Percentiles rank a stretch among this genome's conserved stretches.
phyloP scores from a whole-genome alignment of 2,888 invertebrate genomes.

The Synergus laeviventris region DNA sequence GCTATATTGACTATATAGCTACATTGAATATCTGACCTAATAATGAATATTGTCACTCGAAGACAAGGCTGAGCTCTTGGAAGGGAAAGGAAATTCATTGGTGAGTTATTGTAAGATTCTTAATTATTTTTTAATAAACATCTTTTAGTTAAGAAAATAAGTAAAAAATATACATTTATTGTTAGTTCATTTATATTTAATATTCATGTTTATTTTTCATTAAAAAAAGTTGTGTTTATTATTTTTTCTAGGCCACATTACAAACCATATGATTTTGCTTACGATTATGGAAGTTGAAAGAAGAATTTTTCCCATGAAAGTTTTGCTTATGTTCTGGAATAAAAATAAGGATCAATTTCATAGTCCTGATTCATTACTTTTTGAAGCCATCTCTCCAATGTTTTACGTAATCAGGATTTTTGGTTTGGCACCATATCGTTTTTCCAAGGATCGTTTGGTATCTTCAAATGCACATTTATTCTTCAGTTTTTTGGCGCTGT shows the following conservation, averaged over 20 bases:
- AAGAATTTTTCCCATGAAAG: conserved; percentile 1
- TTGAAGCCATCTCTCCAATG: conserved; percentile 65
- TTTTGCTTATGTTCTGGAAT: conserved; percentile 2
- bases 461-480: conserved; percentile 57
- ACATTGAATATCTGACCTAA: not conserved
- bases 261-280: not conserved
- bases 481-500: conserved; percentile 50
- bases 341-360: conserved; percentile 41
- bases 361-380: conserved; percentile 65
- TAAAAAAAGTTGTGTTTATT: too few species aligned
- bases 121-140: too few species aligned
- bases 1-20: not conserved
- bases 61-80: not conserved
- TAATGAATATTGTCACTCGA: conserved; percentile 6
- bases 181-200: not conserved
- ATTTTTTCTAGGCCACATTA: too few species aligned
- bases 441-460: conserved; percentile 58
- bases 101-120: not conserved
- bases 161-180: not conserved
- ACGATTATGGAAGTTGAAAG: not conserved
- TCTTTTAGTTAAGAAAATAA: too few species aligned
- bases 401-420: conserved; percentile 64
- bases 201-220: not conserved
- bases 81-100: not conserved
- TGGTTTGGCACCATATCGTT: conserved; percentile 69